phyloP scores from a whole-genome alignment of 2,888 invertebrate species.

The Cryptophagus acutangulus region DNA sequence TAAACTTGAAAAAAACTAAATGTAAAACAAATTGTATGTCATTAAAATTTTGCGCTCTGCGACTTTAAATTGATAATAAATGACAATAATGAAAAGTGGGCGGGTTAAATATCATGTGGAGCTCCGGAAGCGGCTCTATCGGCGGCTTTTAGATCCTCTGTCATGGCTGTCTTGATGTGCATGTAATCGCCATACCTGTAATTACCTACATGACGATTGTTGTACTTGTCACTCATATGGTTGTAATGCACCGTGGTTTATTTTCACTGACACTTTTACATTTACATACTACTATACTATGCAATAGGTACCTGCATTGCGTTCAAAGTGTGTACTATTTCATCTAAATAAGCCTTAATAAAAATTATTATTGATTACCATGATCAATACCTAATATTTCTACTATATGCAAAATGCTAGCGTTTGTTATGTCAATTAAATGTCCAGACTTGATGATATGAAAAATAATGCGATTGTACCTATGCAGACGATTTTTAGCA shows the following conservation, averaged over 20 bases:
- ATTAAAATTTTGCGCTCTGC: slow-evolving; percentile 48
- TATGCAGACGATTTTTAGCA: too few relatives aligned
- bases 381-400: too few relatives aligned
- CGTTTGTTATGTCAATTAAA: too few relatives aligned
- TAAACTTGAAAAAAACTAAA: slow-evolving; percentile 31
- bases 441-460: too few relatives aligned
- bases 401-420: too few relatives aligned
- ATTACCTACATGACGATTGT: slow-evolving; percentile 34
- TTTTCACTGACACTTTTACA: slow-evolving; percentile 2
- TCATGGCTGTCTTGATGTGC: slow-evolving; percentile 27
- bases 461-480: too few relatives aligned
- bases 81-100: slow-evolving; percentile 48
- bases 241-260: too few relatives aligned
- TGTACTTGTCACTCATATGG: slow-evolving; percentile 15
- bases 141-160: slow-evolving; percentile 35
- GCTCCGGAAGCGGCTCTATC: slow-evolving; percentile 42
- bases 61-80: slow-evolving; percentile 48
- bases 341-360: too few relatives aligned
- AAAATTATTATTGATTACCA: too few relatives aligned
- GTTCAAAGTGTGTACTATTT: too few relatives aligned
- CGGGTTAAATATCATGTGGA: slow-evolving; percentile 41
- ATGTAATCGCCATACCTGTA: slow-evolving; percentile 29
- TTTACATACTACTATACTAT: too few relatives aligned
- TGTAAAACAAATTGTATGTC: slow-evolving; percentile 47
- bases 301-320: too few relatives aligned